phyloP scores from a whole-genome alignment of 1,140 invertebrate species.

The Megalonaias nervosa region DNA sequence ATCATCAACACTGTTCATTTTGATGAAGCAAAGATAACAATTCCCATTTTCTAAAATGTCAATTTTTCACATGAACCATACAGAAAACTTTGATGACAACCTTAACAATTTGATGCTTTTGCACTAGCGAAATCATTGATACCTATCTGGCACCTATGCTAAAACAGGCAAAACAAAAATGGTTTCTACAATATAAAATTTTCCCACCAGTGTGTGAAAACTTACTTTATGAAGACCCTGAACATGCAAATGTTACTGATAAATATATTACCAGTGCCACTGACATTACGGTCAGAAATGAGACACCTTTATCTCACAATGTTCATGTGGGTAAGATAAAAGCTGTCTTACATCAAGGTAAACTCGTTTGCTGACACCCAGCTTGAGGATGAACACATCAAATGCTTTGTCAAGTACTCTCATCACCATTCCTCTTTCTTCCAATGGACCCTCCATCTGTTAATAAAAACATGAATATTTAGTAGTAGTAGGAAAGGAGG shows the following conservation, averaged over 20 bases:
- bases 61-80: no score
- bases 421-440: constrained; percentile 83
- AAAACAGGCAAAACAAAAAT: no score
- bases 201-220: neutral
- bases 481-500: no score
- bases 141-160: no score
- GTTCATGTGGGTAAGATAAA: neutral
- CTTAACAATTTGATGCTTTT: no score
- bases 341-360: constrained; percentile 75
- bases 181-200: neutral
- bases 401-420: constrained; percentile 84
- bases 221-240: neutral
- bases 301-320: neutral
- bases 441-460: constrained; percentile 76
- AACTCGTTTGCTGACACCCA: constrained; percentile 81
- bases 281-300: neutral
- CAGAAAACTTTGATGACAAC: no score
- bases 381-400: constrained; percentile 85
- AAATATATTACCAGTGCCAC: neutral
- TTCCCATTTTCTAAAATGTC: no score
- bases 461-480: constrained; percentile 6
- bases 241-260: neutral
- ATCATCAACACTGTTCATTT: no score
- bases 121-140: no score
- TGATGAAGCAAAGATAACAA: no score